A percentile compares a stretch with the other conserved stretches of the same genome.
Evolutionary conservation across 2,113 vertebrate species (phyloP).

Genomic region (Chaetura pelagica): DNA sequence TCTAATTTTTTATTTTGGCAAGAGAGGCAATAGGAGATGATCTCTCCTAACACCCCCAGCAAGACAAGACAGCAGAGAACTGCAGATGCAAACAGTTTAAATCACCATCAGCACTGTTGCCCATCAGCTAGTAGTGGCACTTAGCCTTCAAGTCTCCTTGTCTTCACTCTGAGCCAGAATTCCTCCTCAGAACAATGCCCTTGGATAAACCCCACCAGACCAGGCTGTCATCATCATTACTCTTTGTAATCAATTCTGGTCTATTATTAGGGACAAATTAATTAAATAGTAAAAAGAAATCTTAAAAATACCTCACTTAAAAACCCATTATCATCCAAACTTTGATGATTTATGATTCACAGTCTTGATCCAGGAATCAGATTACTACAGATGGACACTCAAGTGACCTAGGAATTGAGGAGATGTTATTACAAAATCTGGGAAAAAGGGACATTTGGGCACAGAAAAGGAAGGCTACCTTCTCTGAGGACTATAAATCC

Average conservation of each 20-base stretch:
- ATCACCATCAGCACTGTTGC: too few relatives aligned
- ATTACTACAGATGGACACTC: background rate
- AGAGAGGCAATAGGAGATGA: background rate
- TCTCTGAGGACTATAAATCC: background rate
- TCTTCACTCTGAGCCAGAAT: background rate
- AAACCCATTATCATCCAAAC: background rate
- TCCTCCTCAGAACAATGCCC: background rate
- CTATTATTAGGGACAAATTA: background rate
- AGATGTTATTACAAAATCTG: background rate
- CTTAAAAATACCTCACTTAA: background rate
- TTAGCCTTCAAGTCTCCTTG: background rate
- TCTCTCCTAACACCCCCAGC: background rate
- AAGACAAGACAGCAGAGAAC: background rate
- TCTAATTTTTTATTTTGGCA: background rate
- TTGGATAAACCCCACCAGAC: background rate
- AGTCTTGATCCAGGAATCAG: background rate
- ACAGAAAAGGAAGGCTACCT: background rate
- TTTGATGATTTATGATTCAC: background rate
- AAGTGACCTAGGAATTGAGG: background rate
- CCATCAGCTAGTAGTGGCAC: background rate
- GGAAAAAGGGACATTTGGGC: rapidly evolving
- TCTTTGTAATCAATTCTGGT: background rate
- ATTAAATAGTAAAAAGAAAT: background rate
- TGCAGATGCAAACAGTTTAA: background rate
- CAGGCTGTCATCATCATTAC: background rate